A percentile compares a stretch with the other conserved stretches of the same genome.
These are phyloP conservation scores for Dryoscopus gambensis DNA, from an alignment of 2,113 vertebrate species.

Conservation along the genomic window DNA sequence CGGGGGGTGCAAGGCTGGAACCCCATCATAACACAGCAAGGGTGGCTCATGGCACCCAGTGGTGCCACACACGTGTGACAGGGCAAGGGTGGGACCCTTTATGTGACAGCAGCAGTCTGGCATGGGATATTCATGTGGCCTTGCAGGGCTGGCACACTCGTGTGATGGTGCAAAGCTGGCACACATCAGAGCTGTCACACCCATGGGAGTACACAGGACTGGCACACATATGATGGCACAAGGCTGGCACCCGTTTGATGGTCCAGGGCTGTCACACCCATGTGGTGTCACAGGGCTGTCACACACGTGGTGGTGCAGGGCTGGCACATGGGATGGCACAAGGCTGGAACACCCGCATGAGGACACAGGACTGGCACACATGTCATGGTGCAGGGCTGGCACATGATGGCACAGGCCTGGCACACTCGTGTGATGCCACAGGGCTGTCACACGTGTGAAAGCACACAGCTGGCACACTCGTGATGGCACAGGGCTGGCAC, in stretches of 20 bases:
- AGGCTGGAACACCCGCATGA: neutral
- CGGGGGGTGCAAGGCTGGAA: no score
- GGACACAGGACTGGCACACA: neutral
- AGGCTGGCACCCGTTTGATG: neutral
- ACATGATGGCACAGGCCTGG: neutral
- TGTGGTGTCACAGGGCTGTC: neutral
- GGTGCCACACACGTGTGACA: rapidly evolving
- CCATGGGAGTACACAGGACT: no score
- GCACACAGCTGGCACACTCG: neutral
- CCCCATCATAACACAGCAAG: no score
- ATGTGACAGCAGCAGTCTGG: neutral
- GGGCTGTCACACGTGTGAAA: neutral
- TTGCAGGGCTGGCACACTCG: neutral
- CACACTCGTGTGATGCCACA: neutral
- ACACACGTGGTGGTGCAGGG: neutral
- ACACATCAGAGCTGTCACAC: neutral
- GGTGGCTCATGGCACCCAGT: no score
- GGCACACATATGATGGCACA: neutral
- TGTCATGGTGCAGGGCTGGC: neutral
- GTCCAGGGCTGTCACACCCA: no score
- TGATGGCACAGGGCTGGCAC: neutral
- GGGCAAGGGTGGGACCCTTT: neutral
- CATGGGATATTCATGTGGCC: no score
- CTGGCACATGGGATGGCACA: neutral
- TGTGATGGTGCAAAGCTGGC: no score